Evolutionary conservation across 2,797 vertebrate genomes (phyloP).

Genomic region (Semotilus atromaculatus): DNA sequence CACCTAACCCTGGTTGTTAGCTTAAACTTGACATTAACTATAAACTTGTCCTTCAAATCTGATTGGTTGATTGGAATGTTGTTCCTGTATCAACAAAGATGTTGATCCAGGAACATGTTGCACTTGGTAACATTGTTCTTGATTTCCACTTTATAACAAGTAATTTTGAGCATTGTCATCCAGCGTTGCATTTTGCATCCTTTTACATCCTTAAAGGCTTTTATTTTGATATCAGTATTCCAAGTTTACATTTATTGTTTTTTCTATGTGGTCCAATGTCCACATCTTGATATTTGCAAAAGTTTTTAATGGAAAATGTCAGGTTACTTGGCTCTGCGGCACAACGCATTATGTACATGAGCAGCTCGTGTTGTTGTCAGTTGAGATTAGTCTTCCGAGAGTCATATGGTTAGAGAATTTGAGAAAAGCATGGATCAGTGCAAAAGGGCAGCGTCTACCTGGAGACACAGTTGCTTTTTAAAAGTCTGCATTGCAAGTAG

Average conservation of each 20-base stretch:
- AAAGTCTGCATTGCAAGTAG: constrained; percentile 3
- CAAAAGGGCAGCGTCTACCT: constrained; percentile 4
- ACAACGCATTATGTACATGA: background rate
- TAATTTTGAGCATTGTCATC: background rate
- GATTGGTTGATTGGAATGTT: no score
- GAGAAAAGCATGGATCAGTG: constrained; percentile 16
- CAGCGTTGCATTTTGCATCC: background rate
- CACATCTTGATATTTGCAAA: background rate
- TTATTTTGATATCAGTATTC: background rate
- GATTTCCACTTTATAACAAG: background rate
- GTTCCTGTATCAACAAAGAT: background rate
- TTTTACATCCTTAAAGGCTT: background rate
- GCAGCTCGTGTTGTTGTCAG: background rate
- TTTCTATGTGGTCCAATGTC: background rate
- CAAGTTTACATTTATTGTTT: background rate
- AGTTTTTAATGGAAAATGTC: background rate
- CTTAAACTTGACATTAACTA: no score
- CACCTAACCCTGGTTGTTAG: no score
- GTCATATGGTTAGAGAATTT: background rate
- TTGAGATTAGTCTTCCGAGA: background rate
- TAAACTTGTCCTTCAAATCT: no score
- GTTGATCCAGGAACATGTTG: no score
- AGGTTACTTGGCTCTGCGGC: background rate
- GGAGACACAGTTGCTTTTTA: constrained; percentile 42
- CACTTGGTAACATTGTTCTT: background rate